These are phyloP conservation scores for Lagria hirta DNA, from an alignment of 2,888 invertebrate species.

Conservation along the genomic window DNA sequence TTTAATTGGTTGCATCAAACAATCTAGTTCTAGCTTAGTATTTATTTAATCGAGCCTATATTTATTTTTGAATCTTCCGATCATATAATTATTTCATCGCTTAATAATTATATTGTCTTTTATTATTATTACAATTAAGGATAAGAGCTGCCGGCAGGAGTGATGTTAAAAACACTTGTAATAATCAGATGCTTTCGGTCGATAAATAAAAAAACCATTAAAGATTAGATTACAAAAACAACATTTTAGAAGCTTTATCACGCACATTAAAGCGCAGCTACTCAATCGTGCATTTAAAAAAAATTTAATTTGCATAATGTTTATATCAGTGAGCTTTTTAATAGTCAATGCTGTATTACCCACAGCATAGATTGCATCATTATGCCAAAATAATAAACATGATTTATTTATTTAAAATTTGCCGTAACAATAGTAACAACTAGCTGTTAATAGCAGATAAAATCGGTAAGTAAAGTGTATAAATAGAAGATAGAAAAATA, in stretches of 20 bases:
- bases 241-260: conserved; percentile 11
- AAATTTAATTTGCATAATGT: no score
- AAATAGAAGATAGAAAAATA: no score
- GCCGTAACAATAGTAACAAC: no score
- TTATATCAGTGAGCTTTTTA: no score
- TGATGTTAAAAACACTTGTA: conserved; percentile 19
- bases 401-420: no score
- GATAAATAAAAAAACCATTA: conserved; percentile 16
- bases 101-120: conserved; percentile 13
- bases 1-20: conserved; percentile 18
- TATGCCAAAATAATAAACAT: no score
- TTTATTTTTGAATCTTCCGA: conserved; percentile 18
- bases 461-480: no score
- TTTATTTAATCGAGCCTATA: conserved; percentile 13
- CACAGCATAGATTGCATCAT: no score
- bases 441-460: no score
- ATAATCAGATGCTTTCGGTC: conserved; percentile 12
- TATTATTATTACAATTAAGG: conserved; percentile 21
- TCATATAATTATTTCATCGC: conserved; percentile 21
- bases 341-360: no score
- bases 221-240: conserved; percentile 10
- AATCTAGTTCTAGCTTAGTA: conserved; percentile 18
- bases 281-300: no score
- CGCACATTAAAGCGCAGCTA: no score
- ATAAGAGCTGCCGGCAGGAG: conserved; percentile 12